These are phyloP conservation scores for Macrotus californicus DNA, from an alignment of 2,113 vertebrate species.

Conservation along the genomic window DNA sequence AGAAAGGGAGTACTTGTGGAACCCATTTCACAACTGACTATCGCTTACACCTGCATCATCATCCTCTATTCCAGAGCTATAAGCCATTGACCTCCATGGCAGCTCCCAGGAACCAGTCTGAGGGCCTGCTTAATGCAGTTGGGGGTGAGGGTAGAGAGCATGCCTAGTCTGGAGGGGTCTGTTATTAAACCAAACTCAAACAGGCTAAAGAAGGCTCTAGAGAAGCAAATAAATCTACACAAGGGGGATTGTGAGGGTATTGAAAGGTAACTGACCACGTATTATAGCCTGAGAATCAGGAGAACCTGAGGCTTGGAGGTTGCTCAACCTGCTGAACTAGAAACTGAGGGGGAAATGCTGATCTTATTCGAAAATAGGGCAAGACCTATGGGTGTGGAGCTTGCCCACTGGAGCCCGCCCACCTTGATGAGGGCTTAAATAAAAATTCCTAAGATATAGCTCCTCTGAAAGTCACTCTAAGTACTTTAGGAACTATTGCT, in stretches of 20 bases:
- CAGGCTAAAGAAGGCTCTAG: not conserved
- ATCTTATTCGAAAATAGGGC: not conserved
- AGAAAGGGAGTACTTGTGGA: not conserved
- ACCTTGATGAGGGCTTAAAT: not conserved
- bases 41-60: rapidly evolving
- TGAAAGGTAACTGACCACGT: too few species aligned
- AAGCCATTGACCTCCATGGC: not conserved
- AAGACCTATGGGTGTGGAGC: rapidly evolving
- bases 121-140: not conserved
- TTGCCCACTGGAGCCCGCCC: not conserved
- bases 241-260: not conserved
- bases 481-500: not conserved
- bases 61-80: not conserved
- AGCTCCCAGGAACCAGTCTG: not conserved
- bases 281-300: not conserved
- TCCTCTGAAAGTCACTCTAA: not conserved
- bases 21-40: not conserved
- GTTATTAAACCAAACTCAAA: not conserved
- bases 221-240: not conserved
- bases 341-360: too few species aligned
- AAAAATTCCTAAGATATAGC: too few species aligned
- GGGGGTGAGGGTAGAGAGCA: not conserved
- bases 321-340: rapidly evolving
- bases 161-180: too few species aligned
- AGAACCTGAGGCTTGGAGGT: not conserved